Conservation (phyloP, 2,888 invertebrate species). For the Iselma pallidipennis region DNA sequence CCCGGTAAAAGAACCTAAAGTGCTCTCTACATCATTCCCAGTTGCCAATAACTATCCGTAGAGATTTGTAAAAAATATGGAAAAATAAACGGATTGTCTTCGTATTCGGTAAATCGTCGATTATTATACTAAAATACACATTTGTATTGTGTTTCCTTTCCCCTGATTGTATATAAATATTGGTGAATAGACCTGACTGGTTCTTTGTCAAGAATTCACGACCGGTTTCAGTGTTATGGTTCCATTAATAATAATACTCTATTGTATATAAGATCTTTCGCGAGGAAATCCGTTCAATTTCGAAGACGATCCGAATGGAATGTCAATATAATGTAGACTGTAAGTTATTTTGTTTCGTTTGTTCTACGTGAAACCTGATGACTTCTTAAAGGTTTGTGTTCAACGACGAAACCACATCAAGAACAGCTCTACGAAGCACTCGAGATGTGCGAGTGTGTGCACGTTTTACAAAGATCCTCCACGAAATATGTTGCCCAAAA, state of each 20-base stretch:
- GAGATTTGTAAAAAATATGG: not conserved
- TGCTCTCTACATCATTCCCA: not conserved
- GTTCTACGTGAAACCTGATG: slow-evolving; percentile 24
- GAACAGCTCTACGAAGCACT: slow-evolving; percentile 18
- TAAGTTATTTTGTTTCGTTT: slow-evolving; percentile 23
- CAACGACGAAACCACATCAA: slow-evolving; percentile 21
- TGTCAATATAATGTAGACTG: slow-evolving; percentile 21
- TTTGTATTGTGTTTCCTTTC: too few species aligned
- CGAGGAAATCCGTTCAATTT: slow-evolving; percentile 8
- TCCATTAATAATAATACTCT: slow-evolving; percentile 4
- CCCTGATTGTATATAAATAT: not conserved
- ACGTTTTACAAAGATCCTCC: slow-evolving; percentile 16
- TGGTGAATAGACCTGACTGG: not conserved
- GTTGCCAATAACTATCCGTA: not conserved
- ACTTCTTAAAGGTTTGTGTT: slow-evolving; percentile 15
- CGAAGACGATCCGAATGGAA: slow-evolving; percentile 6
- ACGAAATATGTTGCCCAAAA: slow-evolving; percentile 5
- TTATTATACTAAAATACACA: not conserved
- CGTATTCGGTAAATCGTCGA: not conserved
- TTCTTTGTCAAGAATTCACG: not conserved
- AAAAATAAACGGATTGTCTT: not conserved
- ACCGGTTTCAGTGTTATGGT: not conserved
- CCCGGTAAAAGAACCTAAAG: not conserved
- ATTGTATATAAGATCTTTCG: not conserved
- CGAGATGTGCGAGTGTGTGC: slow-evolving; percentile 12